Evolutionary conservation across 30 jellyfish, hydroid and myxozoan genomes (phyloP), one percentile per base, ranked within the genome.

Genomic region (Nemopilema nomurai): DNA sequence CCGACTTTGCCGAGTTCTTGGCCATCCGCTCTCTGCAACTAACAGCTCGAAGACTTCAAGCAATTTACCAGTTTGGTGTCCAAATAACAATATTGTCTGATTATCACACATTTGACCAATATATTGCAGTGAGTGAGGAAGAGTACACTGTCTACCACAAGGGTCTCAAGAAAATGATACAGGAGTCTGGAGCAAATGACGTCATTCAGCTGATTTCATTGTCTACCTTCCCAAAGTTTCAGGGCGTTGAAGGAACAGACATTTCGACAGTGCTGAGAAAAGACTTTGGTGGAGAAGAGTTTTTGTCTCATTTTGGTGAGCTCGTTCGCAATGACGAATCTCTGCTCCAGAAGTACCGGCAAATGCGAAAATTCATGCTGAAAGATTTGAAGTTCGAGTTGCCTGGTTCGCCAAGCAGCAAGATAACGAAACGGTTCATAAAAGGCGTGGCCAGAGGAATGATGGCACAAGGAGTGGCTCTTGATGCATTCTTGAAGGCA

Each of bases 381-480:
- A 25, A 8, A 7, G 93, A 84, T 57, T 82, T 26, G 79, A 17
- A 32, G 68, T 62, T n/a, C 0, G 13, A 20, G 22, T 28, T 84
- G 3, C 87, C 88, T 6, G 87, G 88, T 13, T 28, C 78, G 7
- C 74, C 30, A 66, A 76, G 78, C 41, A 28, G 79, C 72, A 84
- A 74, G 19, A 24, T 71, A 41, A 22, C 88, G 16, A 73, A 67
- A 51, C 28, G 67, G 1, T 74, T 52, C 69, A 49, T 84, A 57
- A 74, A 71, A 66, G 63, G 22, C 13, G 86, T 84, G 20, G 76
- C 93, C 20, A 72, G 77, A 23, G 93, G 93, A 16, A 84, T 84
- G 93, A 84, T 84, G 82, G 81, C 76, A 1, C 93, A 84, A 66
- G 93, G 93, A 16, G 88, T 84, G n/a, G 93, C 93, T 17, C 86